Evolutionary conservation across 2,113 vertebrate genomes (phyloP), one percentile per base, ranked within the genome.

Genomic region (Brachirus orientalis): DNA sequence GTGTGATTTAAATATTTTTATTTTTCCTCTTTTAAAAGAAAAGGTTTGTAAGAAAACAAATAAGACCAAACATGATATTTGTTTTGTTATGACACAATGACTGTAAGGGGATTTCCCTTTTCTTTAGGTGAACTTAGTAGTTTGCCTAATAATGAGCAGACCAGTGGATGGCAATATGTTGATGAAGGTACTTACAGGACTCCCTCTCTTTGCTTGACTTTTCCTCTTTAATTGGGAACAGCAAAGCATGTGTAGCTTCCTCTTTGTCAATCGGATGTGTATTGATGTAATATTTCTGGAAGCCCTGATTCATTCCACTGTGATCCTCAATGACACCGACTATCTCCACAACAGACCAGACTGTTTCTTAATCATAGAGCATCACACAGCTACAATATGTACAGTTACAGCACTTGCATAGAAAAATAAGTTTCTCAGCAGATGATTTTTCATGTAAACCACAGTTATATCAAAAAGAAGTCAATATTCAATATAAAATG

Each of bases 381-480:
- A 72, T 82, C 75, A 89, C 83, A 86, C 73, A 80, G 86, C 88
- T 89, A 89, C 86, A 91, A 73, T 82, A 86, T 89, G 84, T 89
- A 89, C 88, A 88, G 73, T 82, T 90, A 92, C 88, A 92, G 88
- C 90, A 90, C 81, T 93, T 92, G 91, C 90, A 92, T 92, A 93
- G 92, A 92, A 93, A 91, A 94, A 92, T 91, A 90, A 79, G 79
- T 90, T 88, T 91, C 86, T 91, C 88, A 88, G 90, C 87, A 93
- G 86, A 91, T 89, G 80, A 86, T 86, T 67, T 72, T 44, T 66
- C 74, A 87, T 87, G 88, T 91, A 89, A 92, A 91, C 88, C 84
- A 88, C 79, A 79, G 86, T 90, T 86, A 80, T 92, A 92, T 90
- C 73, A 84, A 89, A 86, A 83, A 82, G 61, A 77, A 85, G 61